Evolutionary conservation across 2,797 vertebrate species (phyloP).

Genomic region (Sebastolobus alascanus): DNA sequence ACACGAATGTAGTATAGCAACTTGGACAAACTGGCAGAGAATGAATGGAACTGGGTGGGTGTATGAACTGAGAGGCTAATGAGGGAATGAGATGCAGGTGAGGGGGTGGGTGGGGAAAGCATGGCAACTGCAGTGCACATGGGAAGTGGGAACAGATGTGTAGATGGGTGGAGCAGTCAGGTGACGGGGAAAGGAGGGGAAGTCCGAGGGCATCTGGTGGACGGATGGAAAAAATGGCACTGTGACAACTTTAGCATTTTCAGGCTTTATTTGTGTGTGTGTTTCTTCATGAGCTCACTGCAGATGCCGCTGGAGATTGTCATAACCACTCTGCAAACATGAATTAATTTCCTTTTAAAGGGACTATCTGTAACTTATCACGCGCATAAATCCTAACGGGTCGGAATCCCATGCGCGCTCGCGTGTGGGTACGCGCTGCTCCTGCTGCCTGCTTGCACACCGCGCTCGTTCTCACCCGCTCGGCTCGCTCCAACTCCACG

Average conservation of each 20-base stretch:
- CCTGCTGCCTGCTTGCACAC: no score
- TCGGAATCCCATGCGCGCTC: no score
- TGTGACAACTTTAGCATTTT: neutral
- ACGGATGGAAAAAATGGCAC: slow-evolving; percentile 4
- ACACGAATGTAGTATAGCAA: neutral
- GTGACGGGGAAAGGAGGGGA: neutral
- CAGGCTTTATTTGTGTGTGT: neutral
- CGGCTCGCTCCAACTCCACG: no score
- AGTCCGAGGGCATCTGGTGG: slow-evolving; percentile 2
- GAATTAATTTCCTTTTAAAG: neutral
- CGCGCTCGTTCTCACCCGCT: no score
- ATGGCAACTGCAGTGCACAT: neutral
- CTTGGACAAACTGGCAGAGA: neutral
- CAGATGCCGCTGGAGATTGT: neutral
- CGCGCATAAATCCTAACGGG: no score
- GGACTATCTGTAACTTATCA: no score
- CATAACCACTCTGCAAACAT: neutral
- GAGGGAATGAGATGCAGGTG: slow-evolving; percentile 9
- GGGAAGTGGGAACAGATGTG: slow-evolving; percentile 13
- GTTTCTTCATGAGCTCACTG: neutral
- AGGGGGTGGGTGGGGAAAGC: neutral
- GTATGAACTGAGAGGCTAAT: neutral
- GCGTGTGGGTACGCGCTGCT: no score
- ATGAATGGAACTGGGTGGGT: neutral
- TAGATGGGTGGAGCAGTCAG: neutral